These are phyloP conservation scores for Lithobates pipiens DNA, from an alignment of 2,797 vertebrate species.

Conservation along the genomic window DNA sequence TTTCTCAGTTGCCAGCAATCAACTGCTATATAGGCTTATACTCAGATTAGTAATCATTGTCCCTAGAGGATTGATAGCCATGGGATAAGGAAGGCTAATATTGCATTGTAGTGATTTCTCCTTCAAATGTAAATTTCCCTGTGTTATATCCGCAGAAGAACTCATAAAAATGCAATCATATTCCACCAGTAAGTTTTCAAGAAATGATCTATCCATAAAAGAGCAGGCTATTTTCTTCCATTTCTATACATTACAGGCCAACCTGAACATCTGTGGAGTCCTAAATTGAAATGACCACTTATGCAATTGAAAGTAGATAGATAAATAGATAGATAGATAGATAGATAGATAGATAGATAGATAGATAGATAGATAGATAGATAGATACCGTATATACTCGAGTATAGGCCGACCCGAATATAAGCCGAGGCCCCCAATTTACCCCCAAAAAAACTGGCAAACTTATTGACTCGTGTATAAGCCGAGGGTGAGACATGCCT, in stretches of 20 bases:
- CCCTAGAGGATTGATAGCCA: background rate
- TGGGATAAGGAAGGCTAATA: constrained; percentile 10
- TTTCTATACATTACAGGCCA: background rate
- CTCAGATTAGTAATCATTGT: constrained; percentile 24
- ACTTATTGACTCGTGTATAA: no score
- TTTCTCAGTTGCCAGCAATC: constrained; percentile 14
- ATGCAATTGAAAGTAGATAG: background rate
- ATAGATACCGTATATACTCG: no score
- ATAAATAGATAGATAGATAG: background rate
- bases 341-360: background rate
- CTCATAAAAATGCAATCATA: constrained; percentile 1
- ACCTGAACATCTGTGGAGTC: background rate
- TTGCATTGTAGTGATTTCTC: constrained; percentile 21
- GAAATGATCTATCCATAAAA: background rate
- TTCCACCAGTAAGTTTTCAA: background rate
- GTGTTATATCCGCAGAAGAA: constrained; percentile 2
- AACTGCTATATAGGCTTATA: background rate
- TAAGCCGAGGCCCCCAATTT: no score
- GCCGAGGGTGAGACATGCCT: no score
- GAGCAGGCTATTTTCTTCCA: background rate
- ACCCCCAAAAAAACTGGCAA: no score
- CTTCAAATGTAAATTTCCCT: constrained; percentile 33
- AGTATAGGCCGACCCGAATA: no score
- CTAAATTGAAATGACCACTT: background rate
- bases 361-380: background rate